These are phyloP conservation scores for Porites evermanni DNA, from an alignment of 92 coral and sea anemone species.

Conservation along the genomic window DNA sequence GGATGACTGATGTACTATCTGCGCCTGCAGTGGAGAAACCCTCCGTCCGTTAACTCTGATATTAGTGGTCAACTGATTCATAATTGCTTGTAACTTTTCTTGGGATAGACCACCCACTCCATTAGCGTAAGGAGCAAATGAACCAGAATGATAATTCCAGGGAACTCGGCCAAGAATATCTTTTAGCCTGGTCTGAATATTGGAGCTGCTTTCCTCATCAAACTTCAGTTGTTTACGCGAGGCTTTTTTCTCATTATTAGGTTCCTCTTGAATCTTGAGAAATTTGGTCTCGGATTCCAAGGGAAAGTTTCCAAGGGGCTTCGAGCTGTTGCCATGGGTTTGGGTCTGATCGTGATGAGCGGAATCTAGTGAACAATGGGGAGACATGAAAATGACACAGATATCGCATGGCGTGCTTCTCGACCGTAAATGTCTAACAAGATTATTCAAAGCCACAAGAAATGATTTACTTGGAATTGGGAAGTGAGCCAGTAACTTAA, in stretches of 20 bases:
- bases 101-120: conserved; percentile 32
- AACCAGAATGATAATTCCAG: conserved; percentile 20
- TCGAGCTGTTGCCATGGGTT: neutral
- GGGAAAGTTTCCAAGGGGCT: neutral
- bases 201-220: conserved; percentile 28
- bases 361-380: neutral
- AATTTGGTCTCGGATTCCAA: neutral
- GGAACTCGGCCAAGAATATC: conserved; percentile 40
- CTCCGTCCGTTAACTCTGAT: conserved; percentile 45
- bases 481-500: no score
- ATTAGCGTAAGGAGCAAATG: conserved; percentile 32
- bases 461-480: neutral
- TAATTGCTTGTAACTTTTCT: conserved; percentile 18
- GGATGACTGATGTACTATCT: conserved; percentile 34
- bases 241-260: conserved; percentile 27
- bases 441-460: neutral
- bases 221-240: conserved; percentile 27
- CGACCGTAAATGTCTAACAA: neutral
- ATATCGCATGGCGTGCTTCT: neutral
- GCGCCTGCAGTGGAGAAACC: conserved; percentile 42
- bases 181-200: conserved; percentile 12
- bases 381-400: neutral
- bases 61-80: conserved; percentile 51
- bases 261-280: conserved; percentile 9
- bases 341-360: neutral